phyloP scores from a whole-genome alignment of 2,888 invertebrate species.

The Drosophila neonasuta region DNA sequence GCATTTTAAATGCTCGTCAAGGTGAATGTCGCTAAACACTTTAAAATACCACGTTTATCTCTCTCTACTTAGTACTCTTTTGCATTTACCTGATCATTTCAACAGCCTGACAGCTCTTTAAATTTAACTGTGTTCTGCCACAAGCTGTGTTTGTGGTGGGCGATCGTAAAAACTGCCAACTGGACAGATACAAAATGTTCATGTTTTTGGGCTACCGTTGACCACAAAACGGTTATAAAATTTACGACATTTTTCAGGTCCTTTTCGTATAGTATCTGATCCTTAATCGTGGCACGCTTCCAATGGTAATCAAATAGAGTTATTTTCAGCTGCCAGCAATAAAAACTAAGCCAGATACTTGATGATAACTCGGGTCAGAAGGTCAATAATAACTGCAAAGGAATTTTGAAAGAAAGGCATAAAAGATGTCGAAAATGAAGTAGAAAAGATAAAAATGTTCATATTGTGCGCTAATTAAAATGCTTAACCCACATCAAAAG shows the following conservation, averaged over 20 bases:
- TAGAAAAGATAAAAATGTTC: slow-evolving; percentile 20
- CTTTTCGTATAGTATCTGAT: slow-evolving; percentile 20
- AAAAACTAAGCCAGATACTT: slow-evolving; percentile 42
- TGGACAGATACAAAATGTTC: slow-evolving; percentile 22
- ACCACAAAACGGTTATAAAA: slow-evolving; percentile 52
- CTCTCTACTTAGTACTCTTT: neutral
- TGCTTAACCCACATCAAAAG: slow-evolving; percentile 74
- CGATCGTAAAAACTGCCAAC: slow-evolving; percentile 22
- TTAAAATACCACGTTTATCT: neutral
- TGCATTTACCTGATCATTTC: slow-evolving; percentile 2
- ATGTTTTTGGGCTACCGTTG: slow-evolving; percentile 49
- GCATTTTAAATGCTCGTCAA: slow-evolving; percentile 27
- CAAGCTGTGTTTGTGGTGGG: slow-evolving; percentile 44
- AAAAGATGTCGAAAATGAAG: slow-evolving; percentile 6
- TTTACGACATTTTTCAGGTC: slow-evolving; percentile 33
- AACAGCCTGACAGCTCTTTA: slow-evolving; percentile 3
- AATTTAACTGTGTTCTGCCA: neutral
- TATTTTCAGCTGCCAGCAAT: slow-evolving; percentile 43
- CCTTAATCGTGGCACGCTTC: slow-evolving; percentile 57
- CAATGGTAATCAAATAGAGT: slow-evolving; percentile 36
- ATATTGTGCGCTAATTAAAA: slow-evolving; percentile 72
- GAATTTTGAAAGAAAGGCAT: neutral
- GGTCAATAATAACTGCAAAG: slow-evolving; percentile 44
- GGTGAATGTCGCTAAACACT: slow-evolving; percentile 22
- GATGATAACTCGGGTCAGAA: slow-evolving; percentile 31